Conservation (phyloP, 2,797 vertebrate genomes). For the Hyperoplus immaculatus region DNA sequence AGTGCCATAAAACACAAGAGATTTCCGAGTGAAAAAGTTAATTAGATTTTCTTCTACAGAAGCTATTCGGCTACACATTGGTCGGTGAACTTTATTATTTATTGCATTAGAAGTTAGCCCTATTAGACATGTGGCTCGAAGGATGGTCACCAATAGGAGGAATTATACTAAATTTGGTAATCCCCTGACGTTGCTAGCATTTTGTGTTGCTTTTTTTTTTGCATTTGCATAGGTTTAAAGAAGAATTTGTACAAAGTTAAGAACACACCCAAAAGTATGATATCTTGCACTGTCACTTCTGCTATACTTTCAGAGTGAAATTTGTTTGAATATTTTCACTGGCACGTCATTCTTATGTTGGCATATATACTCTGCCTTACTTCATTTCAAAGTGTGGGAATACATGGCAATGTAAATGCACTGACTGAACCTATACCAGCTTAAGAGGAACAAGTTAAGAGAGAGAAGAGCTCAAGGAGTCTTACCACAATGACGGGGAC, state of each 20-base stretch:
- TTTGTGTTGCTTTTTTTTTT: background rate
- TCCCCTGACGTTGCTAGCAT: background rate
- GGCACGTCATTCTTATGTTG: background rate
- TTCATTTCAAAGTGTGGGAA: slow-evolving; percentile 3
- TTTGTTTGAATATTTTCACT: background rate
- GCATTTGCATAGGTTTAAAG: background rate
- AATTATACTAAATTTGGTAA: no score
- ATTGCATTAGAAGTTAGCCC: background rate
- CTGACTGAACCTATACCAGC: background rate
- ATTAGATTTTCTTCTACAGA: background rate
- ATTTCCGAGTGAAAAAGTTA: background rate
- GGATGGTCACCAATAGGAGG: background rate
- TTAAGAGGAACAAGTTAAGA: slow-evolving; percentile 5
- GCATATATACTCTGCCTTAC: background rate
- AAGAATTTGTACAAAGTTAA: background rate
- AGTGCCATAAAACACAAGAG: background rate
- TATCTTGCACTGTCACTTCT: background rate
- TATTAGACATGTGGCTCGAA: background rate
- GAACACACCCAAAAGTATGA: background rate
- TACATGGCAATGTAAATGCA: background rate
- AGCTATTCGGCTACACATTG: background rate
- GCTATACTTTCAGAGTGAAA: background rate
- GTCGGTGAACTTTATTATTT: background rate
- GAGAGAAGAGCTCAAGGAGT: slow-evolving; percentile 28
- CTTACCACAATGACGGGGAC: slow-evolving; percentile 38